Percentiles rank a stretch among this genome's conserved stretches.
phyloP scores from a whole-genome alignment of 2,888 invertebrate species.

The Halictus ligatus region DNA sequence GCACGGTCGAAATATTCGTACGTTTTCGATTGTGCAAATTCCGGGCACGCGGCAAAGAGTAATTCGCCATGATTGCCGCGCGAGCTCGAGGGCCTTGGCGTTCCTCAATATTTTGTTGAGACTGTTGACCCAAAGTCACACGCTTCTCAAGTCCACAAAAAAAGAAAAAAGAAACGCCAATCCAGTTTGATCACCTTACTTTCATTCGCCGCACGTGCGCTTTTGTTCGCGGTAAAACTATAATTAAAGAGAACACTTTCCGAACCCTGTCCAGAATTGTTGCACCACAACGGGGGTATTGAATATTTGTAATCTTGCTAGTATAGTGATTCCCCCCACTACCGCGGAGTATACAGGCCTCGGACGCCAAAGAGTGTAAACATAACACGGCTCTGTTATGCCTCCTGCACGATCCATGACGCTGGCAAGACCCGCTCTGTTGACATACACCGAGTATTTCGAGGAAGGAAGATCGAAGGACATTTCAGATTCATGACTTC shows the following conservation, averaged over 20 bases:
- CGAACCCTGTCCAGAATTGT: neutral
- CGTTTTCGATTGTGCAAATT: slow-evolving; percentile 41
- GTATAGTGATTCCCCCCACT: no score
- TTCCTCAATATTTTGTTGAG: neutral
- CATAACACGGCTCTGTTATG: no score
- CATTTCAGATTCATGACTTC: neutral
- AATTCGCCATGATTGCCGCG: slow-evolving; percentile 21
- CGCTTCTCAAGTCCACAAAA: neutral
- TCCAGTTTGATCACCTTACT: neutral
- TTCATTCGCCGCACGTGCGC: neutral
- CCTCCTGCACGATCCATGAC: no score
- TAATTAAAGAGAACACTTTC: neutral
- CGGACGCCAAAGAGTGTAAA: no score
- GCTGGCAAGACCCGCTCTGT: no score
- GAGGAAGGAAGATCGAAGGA: neutral
- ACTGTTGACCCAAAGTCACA: no score
- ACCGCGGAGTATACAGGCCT: no score
- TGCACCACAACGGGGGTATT: neutral
- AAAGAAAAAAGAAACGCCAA: neutral
- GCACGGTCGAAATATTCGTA: slow-evolving; percentile 8
- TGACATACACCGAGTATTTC: no score
- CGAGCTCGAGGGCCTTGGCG: neutral
- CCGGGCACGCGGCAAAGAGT: neutral
- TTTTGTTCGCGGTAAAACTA: neutral
- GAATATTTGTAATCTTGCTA: neutral